A percentile compares a stretch with the other conserved stretches of the same genome.
Conservation (phyloP, 2,888 invertebrate genomes). For the Ichneumoninae sp. region DNA sequence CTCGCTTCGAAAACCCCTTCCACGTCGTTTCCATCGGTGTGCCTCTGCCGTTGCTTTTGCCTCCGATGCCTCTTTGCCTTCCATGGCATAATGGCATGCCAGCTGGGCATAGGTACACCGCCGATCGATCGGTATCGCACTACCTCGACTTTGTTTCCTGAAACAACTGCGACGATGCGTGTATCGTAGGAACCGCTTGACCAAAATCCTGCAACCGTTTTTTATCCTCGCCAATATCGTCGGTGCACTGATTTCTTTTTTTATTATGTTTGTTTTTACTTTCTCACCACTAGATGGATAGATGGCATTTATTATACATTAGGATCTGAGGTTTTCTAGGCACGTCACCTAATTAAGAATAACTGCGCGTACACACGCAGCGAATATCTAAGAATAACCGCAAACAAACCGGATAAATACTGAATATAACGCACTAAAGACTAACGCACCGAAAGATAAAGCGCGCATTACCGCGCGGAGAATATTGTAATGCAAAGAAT, state of each 20-base stretch:
- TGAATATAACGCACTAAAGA: too few species aligned
- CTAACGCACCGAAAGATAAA: too few species aligned
- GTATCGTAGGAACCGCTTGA: too few species aligned
- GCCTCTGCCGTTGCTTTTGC: slow-evolving; percentile 20
- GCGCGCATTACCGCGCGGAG: too few species aligned
- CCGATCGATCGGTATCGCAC: background rate
- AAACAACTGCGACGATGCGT: too few species aligned
- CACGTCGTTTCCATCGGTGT: background rate
- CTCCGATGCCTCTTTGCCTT: background rate
- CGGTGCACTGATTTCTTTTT: background rate
- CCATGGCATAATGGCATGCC: slow-evolving; percentile 6
- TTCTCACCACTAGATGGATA: background rate
- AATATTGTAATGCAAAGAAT: background rate
- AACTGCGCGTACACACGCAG: too few species aligned
- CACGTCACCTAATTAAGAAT: too few species aligned
- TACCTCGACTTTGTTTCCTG: background rate
- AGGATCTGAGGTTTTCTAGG: too few species aligned
- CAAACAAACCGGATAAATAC: too few species aligned
- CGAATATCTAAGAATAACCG: too few species aligned
- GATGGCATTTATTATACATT: background rate
- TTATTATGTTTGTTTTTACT: background rate
- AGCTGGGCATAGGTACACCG: slow-evolving; percentile 11
- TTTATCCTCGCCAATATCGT: background rate
- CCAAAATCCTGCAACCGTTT: too few species aligned
- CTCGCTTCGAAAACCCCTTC: slow-evolving; percentile 36